Base-by-base conservation (phyloP, 2,888 invertebrate species). In the Macaria notata region DNA sequence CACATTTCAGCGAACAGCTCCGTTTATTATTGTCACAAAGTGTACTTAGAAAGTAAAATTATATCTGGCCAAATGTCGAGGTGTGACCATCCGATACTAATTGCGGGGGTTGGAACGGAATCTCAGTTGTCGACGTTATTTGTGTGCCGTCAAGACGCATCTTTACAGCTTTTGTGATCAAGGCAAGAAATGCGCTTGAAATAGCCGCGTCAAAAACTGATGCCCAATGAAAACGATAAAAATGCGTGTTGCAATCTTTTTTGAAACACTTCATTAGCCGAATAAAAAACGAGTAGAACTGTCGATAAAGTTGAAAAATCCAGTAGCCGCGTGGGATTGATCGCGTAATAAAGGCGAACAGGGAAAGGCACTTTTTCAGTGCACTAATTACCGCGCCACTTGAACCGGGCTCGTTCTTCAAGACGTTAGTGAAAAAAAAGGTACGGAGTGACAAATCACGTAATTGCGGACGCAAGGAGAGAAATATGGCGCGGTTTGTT, bases 11-110 rank as follows among this genome's bases (percentile, higher is more conserved):
- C 62, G 69, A 54, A 53, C 30, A 39, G 38, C 63, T 31, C 55
- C 47, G 62, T 70, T 83, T 83, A 85, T 87, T 87, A 88, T 86
- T 84, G 87, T 83, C 87, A 85, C 83, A 76, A 82, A 86, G 82
- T 82, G 88, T 88, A 87, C 86, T 89, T 87, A 90, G 81, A 87
- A 86, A 86, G 86, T 83, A 84, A 88, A 90, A 88, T 89, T 86
- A 89, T 89, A 86, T 81, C 82, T 76, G 79, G 78, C 78, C 82
- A 75, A 86, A 88, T 79, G 88, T 83, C 83, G 85, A 86, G 83
- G 89, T 89, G 90, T 90, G 89, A 89, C 88, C 88, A 86, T 83
- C 87, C 90, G 88, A 76, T 84, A 85, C 90, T 91, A 91, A 91
- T 91, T 90, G 88, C 81, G 66, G 78, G 83, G 86, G 84, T 78